Conservation (phyloP, 2,113 vertebrate species). For the Dasypus novemcinctus region DNA sequence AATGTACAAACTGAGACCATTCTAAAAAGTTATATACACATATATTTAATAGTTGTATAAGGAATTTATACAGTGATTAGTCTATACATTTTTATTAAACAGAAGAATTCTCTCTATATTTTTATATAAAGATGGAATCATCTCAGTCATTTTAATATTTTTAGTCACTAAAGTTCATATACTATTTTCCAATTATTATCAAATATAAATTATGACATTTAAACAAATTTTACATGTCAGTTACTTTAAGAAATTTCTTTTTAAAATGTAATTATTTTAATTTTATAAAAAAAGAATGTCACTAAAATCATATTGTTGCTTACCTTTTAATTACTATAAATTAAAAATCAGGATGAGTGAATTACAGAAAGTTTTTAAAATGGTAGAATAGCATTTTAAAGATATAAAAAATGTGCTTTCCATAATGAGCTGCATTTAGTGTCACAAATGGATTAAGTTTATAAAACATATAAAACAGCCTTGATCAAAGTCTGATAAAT, state of each 20-base stretch:
- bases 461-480: not conserved
- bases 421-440: not conserved
- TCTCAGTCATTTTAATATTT: not conserved
- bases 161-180: not conserved
- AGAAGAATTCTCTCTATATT: not conserved
- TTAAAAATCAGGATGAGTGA: conserved; percentile 30
- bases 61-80: not conserved
- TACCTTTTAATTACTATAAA: conserved; percentile 25
- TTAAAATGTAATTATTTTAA: not conserved
- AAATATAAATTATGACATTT: conserved; percentile 13
- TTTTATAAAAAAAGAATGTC: not conserved
- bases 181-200: not conserved
- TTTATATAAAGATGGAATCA: not conserved
- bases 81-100: not conserved
- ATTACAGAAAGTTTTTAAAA: not conserved
- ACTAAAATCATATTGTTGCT: not conserved
- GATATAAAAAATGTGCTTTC: not conserved
- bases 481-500: conserved; percentile 16
- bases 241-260: not conserved
- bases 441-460: conserved; percentile 33
- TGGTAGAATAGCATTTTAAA: not conserved
- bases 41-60: not conserved
- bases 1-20: not conserved
- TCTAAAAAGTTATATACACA: not conserved
- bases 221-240: not conserved